These are phyloP conservation scores for Brachyalestes nurse DNA, from an alignment of 2,797 vertebrate species.

Conservation along the genomic window DNA sequence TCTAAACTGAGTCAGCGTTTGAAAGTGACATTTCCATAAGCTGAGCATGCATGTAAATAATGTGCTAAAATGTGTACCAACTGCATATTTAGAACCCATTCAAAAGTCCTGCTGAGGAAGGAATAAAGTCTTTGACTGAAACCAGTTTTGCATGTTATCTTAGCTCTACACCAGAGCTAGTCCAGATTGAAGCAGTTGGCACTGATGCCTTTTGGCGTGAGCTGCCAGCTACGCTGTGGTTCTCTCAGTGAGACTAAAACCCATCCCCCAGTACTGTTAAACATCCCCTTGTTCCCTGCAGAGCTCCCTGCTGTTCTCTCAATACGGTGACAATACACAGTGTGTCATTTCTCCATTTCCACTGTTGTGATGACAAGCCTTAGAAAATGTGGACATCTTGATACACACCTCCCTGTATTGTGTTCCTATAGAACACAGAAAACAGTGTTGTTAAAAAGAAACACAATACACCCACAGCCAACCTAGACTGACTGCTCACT, in stretches of 20 bases:
- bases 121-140: background rate
- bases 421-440: background rate
- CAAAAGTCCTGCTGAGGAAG: background rate
- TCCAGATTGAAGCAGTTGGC: conserved; percentile 19
- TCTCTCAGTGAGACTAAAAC: conserved; percentile 6
- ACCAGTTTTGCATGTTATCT: background rate
- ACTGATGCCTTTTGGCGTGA: background rate
- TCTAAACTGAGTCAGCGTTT: conserved; percentile 31
- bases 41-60: background rate
- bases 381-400: conserved; percentile 5
- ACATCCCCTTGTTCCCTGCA: conserved; percentile 25
- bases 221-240: background rate
- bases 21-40: conserved; percentile 31
- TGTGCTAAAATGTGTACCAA: background rate
- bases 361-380: conserved; percentile 8
- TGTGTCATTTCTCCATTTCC: conserved; percentile 23
- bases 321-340: background rate
- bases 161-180: conserved; percentile 10
- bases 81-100: background rate
- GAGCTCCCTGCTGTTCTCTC: conserved; percentile 25
- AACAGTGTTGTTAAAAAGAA: background rate
- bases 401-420: background rate
- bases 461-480: background rate
- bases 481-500: background rate
- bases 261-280: conserved; percentile 9